phyloP scores from a whole-genome alignment of 2,888 invertebrate species.

The Leistus spinibarbis region DNA sequence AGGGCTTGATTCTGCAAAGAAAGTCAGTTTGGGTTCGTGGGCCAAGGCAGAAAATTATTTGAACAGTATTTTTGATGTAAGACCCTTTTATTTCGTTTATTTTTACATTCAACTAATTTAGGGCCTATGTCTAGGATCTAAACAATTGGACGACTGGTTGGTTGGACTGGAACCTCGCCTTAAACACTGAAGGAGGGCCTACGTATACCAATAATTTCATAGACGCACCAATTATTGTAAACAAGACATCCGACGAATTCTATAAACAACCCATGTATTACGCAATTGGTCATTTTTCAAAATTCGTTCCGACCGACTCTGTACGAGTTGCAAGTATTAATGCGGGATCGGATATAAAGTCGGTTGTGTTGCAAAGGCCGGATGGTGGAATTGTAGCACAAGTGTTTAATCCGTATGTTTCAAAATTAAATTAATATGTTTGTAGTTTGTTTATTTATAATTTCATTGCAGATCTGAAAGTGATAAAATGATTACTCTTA shows the following conservation, averaged over 20 bases:
- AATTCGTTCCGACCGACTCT: conserved; percentile 68
- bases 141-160: conserved; percentile 77
- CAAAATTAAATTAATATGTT: conserved; percentile 1
- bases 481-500: conserved; percentile 2
- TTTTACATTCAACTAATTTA: not conserved
- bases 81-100: conserved; percentile 36
- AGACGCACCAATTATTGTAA: conserved; percentile 74
- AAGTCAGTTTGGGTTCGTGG: conserved; percentile 75
- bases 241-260: conserved; percentile 66
- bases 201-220: conserved; percentile 77
- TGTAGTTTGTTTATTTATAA: not conserved
- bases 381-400: conserved; percentile 58
- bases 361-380: conserved; percentile 59
- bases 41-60: conserved; percentile 70
- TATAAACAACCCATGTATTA: conserved; percentile 87
- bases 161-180: conserved; percentile 85
- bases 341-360: conserved; percentile 50
- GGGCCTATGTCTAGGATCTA: conserved; percentile 50
- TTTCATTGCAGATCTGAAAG: conserved; percentile 12
- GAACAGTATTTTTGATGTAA: conserved; percentile 66
- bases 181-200: conserved; percentile 75
- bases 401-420: conserved; percentile 60
- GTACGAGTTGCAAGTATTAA: conserved; percentile 43
- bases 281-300: conserved; percentile 76
- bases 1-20: not conserved